Evolutionary conservation across 2,113 vertebrate genomes (phyloP), one percentile per base, ranked within the genome.

Genomic region (Pontoporia blainvillei): DNA sequence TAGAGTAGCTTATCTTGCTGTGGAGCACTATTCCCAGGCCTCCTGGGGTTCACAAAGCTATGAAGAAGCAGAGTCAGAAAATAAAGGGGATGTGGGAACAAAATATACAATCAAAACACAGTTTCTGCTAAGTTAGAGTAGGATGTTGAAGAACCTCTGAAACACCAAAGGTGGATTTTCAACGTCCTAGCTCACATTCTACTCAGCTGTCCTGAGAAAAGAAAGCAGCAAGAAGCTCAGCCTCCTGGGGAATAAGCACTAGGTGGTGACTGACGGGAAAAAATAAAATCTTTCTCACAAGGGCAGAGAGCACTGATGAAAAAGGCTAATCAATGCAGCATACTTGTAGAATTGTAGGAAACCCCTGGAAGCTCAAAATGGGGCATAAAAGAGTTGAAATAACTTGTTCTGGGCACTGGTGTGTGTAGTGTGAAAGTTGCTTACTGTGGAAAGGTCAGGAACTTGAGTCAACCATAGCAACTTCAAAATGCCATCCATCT

Each of bases 1-100:
- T n/a, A 61, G 23, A 72, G 73, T 36, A 52, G 94, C 73, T 93
- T 96, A 95, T 94, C 95, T 96, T 76, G 54, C 87, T 67, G 34
- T 36, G 20, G 52, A 78, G 5, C 36, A 76, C 3, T 61, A 49
- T 91, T 91, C 25, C 36, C 21, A 52, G 78, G 14, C 41, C 86
- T 89, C 89, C 64, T 78, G 57, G 27, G n/a, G 46, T 20, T 89
- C 83, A 83, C 66, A 89, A 36, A 86, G 8, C 79, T 71, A 31
- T 71, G 49, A 93, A 76, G 71, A 52, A 78, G 75, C n/a, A 91
- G 5, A 82, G 18, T 72, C 31, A 39, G 27, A 72, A 95, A 95
- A 72, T 78, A 85, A 67, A 79, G 46, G 25, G 29, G 41, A 64
- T 2, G 9, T 85, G 71, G n/a, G 69, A 88, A 10, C 15, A 86